Evolutionary conservation across 2,113 vertebrate species (phyloP).

Genomic region (Fregetta grallaria): DNA sequence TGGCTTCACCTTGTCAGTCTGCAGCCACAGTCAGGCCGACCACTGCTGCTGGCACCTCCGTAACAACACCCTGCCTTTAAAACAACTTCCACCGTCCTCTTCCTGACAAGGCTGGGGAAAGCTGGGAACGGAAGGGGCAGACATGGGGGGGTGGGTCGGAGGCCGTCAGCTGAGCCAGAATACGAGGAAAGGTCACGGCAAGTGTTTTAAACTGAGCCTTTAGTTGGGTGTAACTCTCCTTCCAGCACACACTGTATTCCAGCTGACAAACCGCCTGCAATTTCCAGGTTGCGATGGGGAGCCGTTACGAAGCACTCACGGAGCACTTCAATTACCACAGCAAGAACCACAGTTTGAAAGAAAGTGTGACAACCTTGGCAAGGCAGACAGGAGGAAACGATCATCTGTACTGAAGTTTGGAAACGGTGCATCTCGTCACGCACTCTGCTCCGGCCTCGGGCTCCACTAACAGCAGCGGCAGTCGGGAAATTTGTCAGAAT

Average conservation of each 20-base stretch:
- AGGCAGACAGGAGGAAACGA: constrained; percentile 18
- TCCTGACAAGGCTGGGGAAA: neutral
- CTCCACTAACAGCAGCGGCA: neutral
- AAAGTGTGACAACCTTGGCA: neutral
- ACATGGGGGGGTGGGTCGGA: rapidly evolving
- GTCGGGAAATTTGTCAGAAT: neutral
- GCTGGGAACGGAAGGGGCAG: neutral
- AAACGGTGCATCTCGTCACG: neutral
- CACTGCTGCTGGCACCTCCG: neutral
- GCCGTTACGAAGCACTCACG: neutral
- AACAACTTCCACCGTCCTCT: neutral
- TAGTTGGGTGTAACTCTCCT: neutral
- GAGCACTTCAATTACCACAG: constrained; percentile 32
- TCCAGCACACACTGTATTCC: neutral
- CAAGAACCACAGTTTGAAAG: constrained; percentile 1
- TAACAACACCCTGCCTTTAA: neutral
- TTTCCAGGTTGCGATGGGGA: neutral
- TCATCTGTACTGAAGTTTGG: constrained; percentile 3
- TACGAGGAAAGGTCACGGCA: neutral
- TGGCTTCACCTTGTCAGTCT: neutral
- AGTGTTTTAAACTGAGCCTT: neutral
- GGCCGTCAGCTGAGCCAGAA: neutral
- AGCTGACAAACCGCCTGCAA: neutral
- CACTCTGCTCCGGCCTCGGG: constrained; percentile 1
- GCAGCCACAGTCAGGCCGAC: neutral